Conservation (phyloP, 1,140 invertebrate species). For the Drosophila hydei region DNA sequence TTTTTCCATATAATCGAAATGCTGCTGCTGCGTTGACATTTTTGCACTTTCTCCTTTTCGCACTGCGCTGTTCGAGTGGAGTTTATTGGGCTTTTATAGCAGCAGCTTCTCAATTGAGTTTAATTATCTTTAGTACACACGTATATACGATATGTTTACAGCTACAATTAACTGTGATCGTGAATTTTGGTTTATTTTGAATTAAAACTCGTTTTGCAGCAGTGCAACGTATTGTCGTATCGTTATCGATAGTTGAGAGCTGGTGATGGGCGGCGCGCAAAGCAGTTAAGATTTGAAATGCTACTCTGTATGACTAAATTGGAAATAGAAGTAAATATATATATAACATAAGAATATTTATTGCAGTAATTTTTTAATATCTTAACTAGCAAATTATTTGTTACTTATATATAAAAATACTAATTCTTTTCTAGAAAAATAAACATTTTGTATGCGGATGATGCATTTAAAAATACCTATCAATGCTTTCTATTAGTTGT, state of each 20-base stretch:
- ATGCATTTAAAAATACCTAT: no score
- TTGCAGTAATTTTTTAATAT: no score
- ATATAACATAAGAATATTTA: no score
- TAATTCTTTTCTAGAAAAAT: no score
- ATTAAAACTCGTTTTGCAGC: constrained; percentile 7
- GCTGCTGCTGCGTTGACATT: constrained; percentile 63
- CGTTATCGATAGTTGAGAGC: background rate
- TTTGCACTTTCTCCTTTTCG: constrained; percentile 7
- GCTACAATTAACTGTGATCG: background rate
- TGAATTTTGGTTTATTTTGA: background rate
- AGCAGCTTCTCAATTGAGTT: constrained; percentile 1
- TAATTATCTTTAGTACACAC: constrained; percentile 27
- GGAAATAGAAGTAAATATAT: no score
- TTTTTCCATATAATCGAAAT: constrained; percentile 68
- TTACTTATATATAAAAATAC: no score
- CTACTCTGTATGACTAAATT: background rate
- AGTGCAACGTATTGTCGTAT: background rate
- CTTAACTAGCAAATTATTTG: no score
- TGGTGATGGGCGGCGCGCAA: background rate
- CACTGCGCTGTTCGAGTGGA: background rate
- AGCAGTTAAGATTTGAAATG: background rate
- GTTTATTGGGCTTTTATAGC: constrained; percentile 3
- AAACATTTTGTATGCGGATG: no score
- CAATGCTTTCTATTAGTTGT: no score
- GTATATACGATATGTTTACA: constrained; percentile 3